These are phyloP conservation scores for Mormyrus iriodes DNA, from an alignment of 2,113 vertebrate genomes.

Conservation along the genomic window DNA sequence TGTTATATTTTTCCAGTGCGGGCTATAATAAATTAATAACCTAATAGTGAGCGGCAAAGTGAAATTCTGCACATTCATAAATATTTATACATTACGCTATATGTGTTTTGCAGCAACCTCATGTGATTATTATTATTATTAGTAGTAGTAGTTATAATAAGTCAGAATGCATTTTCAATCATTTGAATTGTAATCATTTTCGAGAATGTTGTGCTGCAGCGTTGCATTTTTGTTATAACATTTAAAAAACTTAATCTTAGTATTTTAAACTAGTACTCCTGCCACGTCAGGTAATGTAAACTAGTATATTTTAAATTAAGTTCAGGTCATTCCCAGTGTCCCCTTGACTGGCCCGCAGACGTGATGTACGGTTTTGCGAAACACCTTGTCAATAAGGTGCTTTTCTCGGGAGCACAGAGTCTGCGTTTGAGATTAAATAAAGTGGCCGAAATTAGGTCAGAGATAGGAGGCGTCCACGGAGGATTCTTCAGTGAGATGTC, in stretches of 20 bases:
- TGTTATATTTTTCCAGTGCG: neutral
- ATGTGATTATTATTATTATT: neutral
- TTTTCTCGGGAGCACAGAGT: neutral
- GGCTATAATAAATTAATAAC: neutral
- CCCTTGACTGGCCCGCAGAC: neutral
- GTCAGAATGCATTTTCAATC: neutral
- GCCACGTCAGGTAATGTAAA: neutral
- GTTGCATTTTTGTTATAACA: neutral
- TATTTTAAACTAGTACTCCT: neutral
- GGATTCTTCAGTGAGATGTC: slow-evolving; percentile 17
- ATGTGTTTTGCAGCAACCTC: neutral
- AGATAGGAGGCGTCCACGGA: slow-evolving; percentile 30
- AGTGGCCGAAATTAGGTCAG: slow-evolving; percentile 44
- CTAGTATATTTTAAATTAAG: neutral
- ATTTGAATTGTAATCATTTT: neutral
- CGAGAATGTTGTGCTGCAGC: neutral
- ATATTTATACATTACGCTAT: neutral
- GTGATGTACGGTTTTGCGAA: slow-evolving; percentile 1
- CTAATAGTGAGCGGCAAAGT: neutral
- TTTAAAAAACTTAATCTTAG: neutral
- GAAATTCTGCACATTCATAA: neutral
- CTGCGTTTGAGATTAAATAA: slow-evolving; percentile 29
- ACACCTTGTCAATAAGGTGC: neutral
- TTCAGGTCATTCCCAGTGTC: neutral
- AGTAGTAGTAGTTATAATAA: neutral